Base-by-base conservation (phyloP, 2,113 vertebrate species). In the Pachypanchax playfairii region DNA sequence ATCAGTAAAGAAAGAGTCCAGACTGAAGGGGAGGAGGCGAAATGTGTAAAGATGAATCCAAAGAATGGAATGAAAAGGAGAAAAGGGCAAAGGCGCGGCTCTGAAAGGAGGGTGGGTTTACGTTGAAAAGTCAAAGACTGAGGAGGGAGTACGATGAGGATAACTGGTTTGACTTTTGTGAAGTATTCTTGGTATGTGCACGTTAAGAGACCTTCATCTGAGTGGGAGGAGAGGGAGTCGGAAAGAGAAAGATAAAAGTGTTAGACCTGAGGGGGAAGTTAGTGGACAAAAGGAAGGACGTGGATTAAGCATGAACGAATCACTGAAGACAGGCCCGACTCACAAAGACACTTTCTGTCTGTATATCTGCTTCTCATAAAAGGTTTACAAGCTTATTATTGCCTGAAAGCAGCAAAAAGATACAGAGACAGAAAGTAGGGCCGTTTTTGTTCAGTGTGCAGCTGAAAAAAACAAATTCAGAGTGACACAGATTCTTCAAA, bases 51-150 rank as follows among this genome's bases (percentile, higher is more conserved):
- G 36, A 79, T 81, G 79, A 80, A 76, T 82, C 77, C 17, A 12
- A 75, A 84, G 83, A 87, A 90, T 71, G 73, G 84, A 38, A 80
- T 90, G 83, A 83, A 83, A 84, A 88, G 77, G 29, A 74, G 71
- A 61, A 71, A 60, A 71, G 74, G 76, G 62, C 53, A 68, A 69
- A 81, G 70, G 80, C 38, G 20, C 41, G 2, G 56, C 54, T 29
- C 56, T 62, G 81, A 77, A 77, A 64, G 69, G 54, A 58, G 25
- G 49, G 42, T 41, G 54, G 68, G 75, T 73, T 79, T 59, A 71
- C 51, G 65, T 42, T 62, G 69, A 79, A 77, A 80, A 83, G 46
- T 39, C 43, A 60, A 38, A 33, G 53, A 66, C 73, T 68, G 67
- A 79, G 56, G 39, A 64, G 64, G 63, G 80, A 61, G 66, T 13